A percentile compares a stretch with the other conserved stretches of the same genome.
Evolutionary conservation across 2,888 invertebrate genomes (phyloP).

Genomic region (Eurois occulta): DNA sequence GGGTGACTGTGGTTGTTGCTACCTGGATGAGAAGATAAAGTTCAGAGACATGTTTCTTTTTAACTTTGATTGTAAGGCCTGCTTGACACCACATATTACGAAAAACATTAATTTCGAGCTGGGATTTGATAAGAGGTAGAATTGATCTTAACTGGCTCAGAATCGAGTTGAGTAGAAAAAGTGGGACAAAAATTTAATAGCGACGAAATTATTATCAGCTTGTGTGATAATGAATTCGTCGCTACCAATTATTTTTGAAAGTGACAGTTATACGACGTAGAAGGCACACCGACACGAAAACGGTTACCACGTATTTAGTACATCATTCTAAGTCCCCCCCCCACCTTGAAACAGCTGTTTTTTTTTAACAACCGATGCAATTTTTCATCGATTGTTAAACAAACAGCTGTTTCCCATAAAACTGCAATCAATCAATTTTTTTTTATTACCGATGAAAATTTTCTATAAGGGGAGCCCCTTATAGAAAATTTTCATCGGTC

Average conservation of each 20-base stretch:
- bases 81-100: not conserved
- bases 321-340: too few species aligned
- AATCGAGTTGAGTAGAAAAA: not conserved
- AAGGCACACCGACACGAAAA: too few species aligned
- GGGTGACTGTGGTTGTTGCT: constrained; percentile 90
- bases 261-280: not conserved
- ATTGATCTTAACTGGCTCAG: not conserved
- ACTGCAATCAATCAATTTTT: too few species aligned
- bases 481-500: too few species aligned
- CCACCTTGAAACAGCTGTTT: too few species aligned
- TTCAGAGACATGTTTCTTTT: constrained; percentile 11
- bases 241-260: not conserved
- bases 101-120: not conserved
- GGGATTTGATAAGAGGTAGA: not conserved
- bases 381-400: too few species aligned
- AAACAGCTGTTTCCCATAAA: too few species aligned
- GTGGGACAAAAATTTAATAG: not conserved
- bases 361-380: too few species aligned
- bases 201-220: not conserved
- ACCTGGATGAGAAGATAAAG: constrained; percentile 73
- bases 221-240: not conserved
- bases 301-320: too few species aligned
- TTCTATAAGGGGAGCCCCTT: too few species aligned
- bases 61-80: not conserved
- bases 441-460: too few species aligned